Conservation (phyloP, 2,888 invertebrate species). For the Pandemis corylana region DNA sequence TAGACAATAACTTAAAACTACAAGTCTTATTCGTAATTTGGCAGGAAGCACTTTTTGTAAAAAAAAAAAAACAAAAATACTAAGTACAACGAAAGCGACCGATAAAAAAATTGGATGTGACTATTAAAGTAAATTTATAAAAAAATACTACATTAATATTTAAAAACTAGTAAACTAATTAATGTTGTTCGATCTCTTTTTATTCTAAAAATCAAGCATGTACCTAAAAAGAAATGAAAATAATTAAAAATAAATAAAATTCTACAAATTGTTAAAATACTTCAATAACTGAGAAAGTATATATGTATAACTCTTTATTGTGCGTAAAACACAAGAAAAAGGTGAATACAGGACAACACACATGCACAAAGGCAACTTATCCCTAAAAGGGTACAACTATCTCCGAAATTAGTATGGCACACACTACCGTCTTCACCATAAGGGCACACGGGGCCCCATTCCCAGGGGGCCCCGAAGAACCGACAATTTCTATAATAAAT, state of each 20-base stretch:
- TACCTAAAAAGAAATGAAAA: conserved; percentile 66
- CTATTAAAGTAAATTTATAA: conserved; percentile 59
- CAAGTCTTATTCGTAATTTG: conserved; percentile 35
- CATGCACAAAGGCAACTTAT: too few relatives aligned
- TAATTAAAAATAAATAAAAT: conserved; percentile 46
- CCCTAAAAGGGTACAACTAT: too few relatives aligned
- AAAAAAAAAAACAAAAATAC: conserved; percentile 21
- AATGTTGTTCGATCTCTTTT: neutral
- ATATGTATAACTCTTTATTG: too few relatives aligned
- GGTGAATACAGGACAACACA: too few relatives aligned
- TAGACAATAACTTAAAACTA: conserved; percentile 20
- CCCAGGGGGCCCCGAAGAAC: too few relatives aligned
- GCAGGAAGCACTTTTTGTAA: conserved; percentile 40
- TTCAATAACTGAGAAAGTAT: too few relatives aligned
- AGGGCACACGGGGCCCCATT: too few relatives aligned
- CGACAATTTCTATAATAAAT: too few relatives aligned
- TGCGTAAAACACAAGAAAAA: too few relatives aligned
- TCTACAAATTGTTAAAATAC: conserved; percentile 31
- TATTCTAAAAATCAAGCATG: conserved; percentile 78
- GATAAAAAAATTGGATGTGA: conserved; percentile 69
- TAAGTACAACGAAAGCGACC: conserved; percentile 39
- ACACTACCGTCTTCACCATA: too few relatives aligned
- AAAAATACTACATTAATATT: conserved; percentile 52
- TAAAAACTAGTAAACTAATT: conserved; percentile 49
- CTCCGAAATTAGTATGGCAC: too few relatives aligned